phyloP scores from a whole-genome alignment of 2,113 vertebrate species.

The Thermophis baileyi region DNA sequence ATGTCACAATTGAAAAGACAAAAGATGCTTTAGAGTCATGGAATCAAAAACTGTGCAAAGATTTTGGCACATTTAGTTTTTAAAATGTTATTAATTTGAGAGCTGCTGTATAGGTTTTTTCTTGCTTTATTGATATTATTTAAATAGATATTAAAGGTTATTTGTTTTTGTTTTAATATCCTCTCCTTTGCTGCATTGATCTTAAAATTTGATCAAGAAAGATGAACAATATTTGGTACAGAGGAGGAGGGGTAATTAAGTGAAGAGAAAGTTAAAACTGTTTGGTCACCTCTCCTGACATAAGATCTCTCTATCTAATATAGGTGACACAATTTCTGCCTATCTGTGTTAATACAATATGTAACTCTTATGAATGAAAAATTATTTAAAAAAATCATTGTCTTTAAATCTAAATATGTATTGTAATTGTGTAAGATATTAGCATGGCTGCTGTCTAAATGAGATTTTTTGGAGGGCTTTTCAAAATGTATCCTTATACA shows the following conservation, averaged over 20 bases:
- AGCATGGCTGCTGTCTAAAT: constrained; percentile 8
- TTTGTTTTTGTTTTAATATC: constrained; percentile 7
- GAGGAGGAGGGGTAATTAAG: constrained; percentile 29
- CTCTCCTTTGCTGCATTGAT: background rate
- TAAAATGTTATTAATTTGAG: constrained; percentile 7
- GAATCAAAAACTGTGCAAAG: constrained; percentile 5
- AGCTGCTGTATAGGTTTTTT: constrained; percentile 7
- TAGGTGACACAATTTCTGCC: background rate
- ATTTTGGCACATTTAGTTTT: constrained; percentile 51
- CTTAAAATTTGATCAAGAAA: constrained; percentile 29
- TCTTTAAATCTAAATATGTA: background rate
- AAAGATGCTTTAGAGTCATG: constrained; percentile 33
- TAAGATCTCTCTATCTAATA: background rate
- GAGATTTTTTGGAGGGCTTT: constrained; percentile 19
- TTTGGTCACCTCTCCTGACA: constrained; percentile 18
- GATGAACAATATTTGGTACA: constrained; percentile 25
- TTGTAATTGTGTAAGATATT: constrained; percentile 16
- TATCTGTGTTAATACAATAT: constrained; percentile 3
- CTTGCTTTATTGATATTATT: background rate
- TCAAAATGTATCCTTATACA: constrained; percentile 1
- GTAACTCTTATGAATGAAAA: background rate
- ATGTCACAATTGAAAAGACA: constrained; percentile 34
- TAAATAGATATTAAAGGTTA: background rate
- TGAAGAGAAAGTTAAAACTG: constrained; percentile 39
- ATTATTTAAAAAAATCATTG: background rate